Evolutionary conservation across 1,140 invertebrate species (phyloP).

Genomic region (Cyclargus thomasi): DNA sequence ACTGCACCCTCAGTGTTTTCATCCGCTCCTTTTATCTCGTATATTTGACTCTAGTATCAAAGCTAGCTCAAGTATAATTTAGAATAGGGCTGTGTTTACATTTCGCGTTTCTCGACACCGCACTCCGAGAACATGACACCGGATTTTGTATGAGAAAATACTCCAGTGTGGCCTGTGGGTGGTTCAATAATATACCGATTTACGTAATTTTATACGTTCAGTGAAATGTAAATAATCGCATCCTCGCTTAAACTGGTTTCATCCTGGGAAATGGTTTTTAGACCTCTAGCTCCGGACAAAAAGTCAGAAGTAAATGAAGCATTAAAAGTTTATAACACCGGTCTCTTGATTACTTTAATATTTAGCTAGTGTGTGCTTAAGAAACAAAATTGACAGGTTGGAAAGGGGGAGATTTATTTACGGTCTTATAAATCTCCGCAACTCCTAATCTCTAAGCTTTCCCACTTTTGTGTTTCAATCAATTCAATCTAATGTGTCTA

Average conservation of each 20-base stretch:
- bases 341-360: not conserved
- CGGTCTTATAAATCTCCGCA: not conserved
- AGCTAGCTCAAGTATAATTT: slow-evolving; percentile 1
- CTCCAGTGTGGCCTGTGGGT: slow-evolving; percentile 19
- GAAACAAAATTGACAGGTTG: not conserved
- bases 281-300: not conserved
- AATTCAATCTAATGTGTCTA: slow-evolving; percentile 3
- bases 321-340: not conserved
- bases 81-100: slow-evolving; percentile 2
- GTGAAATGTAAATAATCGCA: slow-evolving; percentile 41
- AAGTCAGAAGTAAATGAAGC: not conserved
- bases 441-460: not conserved
- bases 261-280: slow-evolving; percentile 7
- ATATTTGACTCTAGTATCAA: not conserved
- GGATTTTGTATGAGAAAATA: slow-evolving; percentile 37
- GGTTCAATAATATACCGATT: slow-evolving; percentile 23
- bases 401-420: not conserved
- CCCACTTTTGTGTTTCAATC: not conserved
- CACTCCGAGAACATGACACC: slow-evolving; percentile 28
- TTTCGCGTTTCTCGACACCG: slow-evolving; percentile 1
- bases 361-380: slow-evolving; percentile 12
- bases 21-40: not conserved
- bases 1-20: not conserved
- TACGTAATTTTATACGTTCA: slow-evolving; percentile 40
- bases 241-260: slow-evolving; percentile 24